Evolutionary conservation across 2,888 invertebrate genomes (phyloP), one percentile per base, ranked within the genome.

Genomic region (Penaeus monodon): DNA sequence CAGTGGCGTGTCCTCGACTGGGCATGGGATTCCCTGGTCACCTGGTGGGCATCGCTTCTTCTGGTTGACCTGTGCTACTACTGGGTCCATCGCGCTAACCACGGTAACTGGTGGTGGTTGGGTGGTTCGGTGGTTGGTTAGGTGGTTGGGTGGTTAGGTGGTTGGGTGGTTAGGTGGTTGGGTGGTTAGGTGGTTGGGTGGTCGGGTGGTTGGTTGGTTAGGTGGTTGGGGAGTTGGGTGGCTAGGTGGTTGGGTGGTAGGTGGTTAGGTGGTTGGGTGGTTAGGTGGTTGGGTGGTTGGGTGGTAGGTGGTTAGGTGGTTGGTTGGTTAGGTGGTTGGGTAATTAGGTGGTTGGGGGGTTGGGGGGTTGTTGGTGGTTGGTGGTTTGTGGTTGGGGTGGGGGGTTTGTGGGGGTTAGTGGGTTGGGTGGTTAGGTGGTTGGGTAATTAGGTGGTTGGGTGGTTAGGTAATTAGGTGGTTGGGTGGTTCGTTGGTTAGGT

Each of bases 1-100:
- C 79, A 81, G 68, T 79, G 65, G n/a, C 79, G 89, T 8, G 27
- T 80, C 20, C 64, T 66, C n/a, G 80, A 80, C 63, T 70, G 84
- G 74, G 80, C 83, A 3, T 86, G 86, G 84, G 76, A 84, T 33
- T 63, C 80, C 12, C 68, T 74, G 6, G 29, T 17, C 20, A 84
- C 84, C 64, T 89, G 86, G 84, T 84, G 79, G 64, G n/a, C 95
- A 0, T 95, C 96, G 0, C 95, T 96, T 0, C 91, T 97, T 3
- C 95, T 95, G 0, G 96, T 89, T 17, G 89, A 89, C 74, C 73
- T 89, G 65, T 77, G 76, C 66, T 89, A 84, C 78, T 89, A 89
- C 84, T 89, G 89, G 86, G 73, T 89, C 29, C 89, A 89, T 74
- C 79, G 89, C 57, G 86, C 77, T 10, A 68, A 83, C 38, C 89